These are phyloP conservation scores for Yponomeuta evonymella DNA, from an alignment of 2,888 invertebrate species.

Conservation along the genomic window DNA sequence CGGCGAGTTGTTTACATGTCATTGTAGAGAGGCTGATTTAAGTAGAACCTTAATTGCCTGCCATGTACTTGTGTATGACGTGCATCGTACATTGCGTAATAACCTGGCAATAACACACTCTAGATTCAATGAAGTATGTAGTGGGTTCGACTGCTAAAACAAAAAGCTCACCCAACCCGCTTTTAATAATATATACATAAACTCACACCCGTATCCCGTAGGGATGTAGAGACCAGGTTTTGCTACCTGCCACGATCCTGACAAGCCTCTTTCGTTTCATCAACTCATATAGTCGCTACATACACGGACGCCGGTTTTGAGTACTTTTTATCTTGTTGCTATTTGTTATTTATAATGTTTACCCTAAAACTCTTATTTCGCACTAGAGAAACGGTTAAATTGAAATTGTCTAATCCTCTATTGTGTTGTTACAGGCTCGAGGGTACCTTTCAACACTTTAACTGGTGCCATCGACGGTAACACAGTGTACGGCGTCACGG, in stretches of 20 bases:
- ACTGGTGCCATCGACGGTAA: slow-evolving; percentile 92
- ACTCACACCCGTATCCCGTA: no score
- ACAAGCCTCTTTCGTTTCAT: no score
- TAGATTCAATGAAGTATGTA: background rate
- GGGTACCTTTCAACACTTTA: slow-evolving; percentile 89
- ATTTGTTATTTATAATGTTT: no score
- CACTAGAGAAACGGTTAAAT: no score
- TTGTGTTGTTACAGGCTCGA: slow-evolving; percentile 78
- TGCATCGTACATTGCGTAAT: background rate
- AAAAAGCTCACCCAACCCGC: background rate
- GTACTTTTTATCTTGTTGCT: no score
- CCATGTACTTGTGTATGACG: background rate
- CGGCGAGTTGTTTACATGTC: background rate
- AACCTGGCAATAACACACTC: background rate
- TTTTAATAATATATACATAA: no score
- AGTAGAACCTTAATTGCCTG: background rate
- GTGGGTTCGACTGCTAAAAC: background rate
- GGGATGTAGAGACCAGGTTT: no score
- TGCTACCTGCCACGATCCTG: no score
- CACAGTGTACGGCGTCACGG: slow-evolving; percentile 92
- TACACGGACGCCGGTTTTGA: no score
- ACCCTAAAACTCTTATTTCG: no score
- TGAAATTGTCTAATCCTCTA: slow-evolving; percentile 12
- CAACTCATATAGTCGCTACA: no score
- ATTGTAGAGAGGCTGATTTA: background rate